phyloP scores from a whole-genome alignment of 1,140 invertebrate genomes.

The Anastatus disparis region DNA sequence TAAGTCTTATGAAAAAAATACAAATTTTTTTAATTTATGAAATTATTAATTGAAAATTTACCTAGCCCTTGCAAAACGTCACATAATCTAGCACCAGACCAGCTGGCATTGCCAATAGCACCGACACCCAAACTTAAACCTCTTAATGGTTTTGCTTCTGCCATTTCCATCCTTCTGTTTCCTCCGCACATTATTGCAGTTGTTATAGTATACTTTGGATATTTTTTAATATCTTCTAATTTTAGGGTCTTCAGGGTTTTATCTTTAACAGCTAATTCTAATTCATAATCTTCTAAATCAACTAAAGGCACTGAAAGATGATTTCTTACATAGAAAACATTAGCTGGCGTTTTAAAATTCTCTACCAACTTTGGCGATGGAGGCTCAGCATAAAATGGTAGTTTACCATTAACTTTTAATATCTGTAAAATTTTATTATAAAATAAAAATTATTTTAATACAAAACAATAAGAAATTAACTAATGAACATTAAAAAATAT shows the following conservation, averaged over 20 bases:
- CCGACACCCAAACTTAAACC: constrained; percentile 91
- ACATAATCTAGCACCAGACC: constrained; percentile 84
- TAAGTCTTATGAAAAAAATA: too few species aligned
- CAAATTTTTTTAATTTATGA: constrained; percentile 51
- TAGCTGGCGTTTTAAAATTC: constrained; percentile 88
- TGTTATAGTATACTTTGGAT: constrained; percentile 79
- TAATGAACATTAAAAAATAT: not conserved
- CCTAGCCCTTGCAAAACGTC: constrained; percentile 79
- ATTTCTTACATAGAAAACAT: constrained; percentile 96
- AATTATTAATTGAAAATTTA: constrained; percentile 65
- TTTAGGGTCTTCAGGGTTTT: constrained; percentile 59
- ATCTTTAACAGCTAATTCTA: constrained; percentile 77
- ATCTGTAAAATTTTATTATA: constrained; percentile 44
- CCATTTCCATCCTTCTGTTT: constrained; percentile 94
- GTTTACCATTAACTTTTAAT: constrained; percentile 79
- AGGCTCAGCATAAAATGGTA: constrained; percentile 97
- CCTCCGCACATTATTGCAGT: constrained; percentile 96
- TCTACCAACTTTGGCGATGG: constrained; percentile 80
- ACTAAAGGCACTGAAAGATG: constrained; percentile 94
- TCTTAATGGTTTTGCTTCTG: constrained; percentile 81
- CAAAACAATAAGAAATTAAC: not conserved
- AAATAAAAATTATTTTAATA: not conserved
- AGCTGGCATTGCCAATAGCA: constrained; percentile 94
- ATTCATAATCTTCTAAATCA: constrained; percentile 74
- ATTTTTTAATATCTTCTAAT: constrained; percentile 81